Percentiles rank a stretch among this genome's conserved stretches.
phyloP scores from a whole-genome alignment of 1,140 invertebrate genomes.

The Anagrus nilaparvatae region DNA sequence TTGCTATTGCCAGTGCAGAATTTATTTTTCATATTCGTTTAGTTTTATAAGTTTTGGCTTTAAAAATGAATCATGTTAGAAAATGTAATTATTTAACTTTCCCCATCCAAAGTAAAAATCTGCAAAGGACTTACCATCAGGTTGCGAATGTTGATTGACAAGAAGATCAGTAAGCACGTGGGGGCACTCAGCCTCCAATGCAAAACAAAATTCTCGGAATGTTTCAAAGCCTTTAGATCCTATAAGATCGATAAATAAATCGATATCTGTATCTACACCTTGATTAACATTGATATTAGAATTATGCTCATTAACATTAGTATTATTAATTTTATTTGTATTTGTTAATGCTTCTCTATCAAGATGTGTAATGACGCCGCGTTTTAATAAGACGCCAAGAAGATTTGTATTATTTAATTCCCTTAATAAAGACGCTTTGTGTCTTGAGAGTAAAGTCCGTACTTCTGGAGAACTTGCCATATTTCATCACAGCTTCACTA shows the following conservation, averaged over 20 bases:
- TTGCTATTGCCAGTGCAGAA: too few species aligned
- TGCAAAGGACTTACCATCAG: slow-evolving; percentile 17
- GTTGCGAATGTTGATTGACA: slow-evolving; percentile 28
- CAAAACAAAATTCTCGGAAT: slow-evolving; percentile 46
- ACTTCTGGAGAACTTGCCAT: slow-evolving; percentile 32
- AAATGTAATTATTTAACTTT: neutral
- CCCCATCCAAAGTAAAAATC: neutral
- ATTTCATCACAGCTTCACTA: too few species aligned
- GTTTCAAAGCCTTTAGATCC: slow-evolving; percentile 44
- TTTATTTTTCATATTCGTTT: too few species aligned
- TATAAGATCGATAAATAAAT: slow-evolving; percentile 42
- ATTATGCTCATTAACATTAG: too few species aligned
- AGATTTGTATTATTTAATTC: slow-evolving; percentile 33
- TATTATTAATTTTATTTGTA: too few species aligned
- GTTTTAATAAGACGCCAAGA: slow-evolving; percentile 31
- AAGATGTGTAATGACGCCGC: slow-evolving; percentile 31
- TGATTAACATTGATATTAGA: too few species aligned
- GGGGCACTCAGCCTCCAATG: slow-evolving; percentile 44
- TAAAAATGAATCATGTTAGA: too few species aligned
- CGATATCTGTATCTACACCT: slow-evolving; percentile 27
- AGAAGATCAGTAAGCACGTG: slow-evolving; percentile 43
- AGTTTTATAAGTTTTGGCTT: too few species aligned
- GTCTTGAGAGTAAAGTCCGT: slow-evolving; percentile 27
- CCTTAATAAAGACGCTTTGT: slow-evolving; percentile 30
- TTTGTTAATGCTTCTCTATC: slow-evolving; percentile 30